Evolutionary conservation across 2,888 invertebrate genomes (phyloP), one percentile per base, ranked within the genome.

Genomic region (Dynastes maya): DNA sequence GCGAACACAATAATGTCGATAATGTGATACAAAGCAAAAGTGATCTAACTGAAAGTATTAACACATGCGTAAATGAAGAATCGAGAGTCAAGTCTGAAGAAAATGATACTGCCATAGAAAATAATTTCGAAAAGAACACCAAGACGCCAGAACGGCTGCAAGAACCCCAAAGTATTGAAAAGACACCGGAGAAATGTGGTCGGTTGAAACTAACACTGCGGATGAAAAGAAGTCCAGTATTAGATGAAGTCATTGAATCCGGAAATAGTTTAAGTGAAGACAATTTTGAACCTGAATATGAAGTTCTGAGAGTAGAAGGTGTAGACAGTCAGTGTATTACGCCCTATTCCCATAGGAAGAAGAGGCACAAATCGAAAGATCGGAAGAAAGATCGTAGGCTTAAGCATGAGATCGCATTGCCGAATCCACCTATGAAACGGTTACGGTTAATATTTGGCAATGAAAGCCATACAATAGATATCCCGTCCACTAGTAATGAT

Each of bases 381-480:
- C 87, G 88, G 77, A 88, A 87, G 78, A 83, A 86, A 63, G 88
- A 87, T 32, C 84, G 87, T 68, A 84, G 85, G 79, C 80, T 85
- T 77, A 88, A 86, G 83, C 85, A 85, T 51, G 81, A 83, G 63
- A 91, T 90, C 83, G 88, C 90, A 86, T 89, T 89, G 87, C 91
- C 92, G 82, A 91, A 93, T 85, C 94, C 94, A 81, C 93, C 94
- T 72, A 94, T 95, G 92, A 97, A 97, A 89, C 92, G 97, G 86
- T 91, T 97, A 87, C 92, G 95, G 86, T 91, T 97, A 86, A 96
- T 96, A 85, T 95, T 97, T 86, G 96, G 97, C 84, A 96, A 96
- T 88, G 97, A 97, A 89, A 95, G 95, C 86, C 95, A 94, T 87
- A 96, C 95, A 87, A 96, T 96, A 87, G 95, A 96, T 91, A 92